Evolutionary conservation across 2,888 invertebrate species (phyloP), one percentile per base, ranked within the genome.

Genomic region (Argynnis bischoffii): DNA sequence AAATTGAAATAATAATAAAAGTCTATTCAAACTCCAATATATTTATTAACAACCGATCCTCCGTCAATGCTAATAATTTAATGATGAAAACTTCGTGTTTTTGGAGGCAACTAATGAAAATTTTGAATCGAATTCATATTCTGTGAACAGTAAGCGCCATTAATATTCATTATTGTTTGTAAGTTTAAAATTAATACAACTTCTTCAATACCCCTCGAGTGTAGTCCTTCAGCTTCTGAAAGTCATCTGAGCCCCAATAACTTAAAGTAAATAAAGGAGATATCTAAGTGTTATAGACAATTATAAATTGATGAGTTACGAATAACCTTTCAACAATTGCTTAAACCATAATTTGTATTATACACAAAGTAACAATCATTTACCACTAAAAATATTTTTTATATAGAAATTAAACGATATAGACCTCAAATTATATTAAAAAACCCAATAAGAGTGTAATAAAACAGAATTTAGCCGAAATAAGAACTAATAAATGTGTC

Each of bases 111-210:
- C 8, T 61, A 57, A 57, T 55, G 54, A 54, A 57, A 67, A 59
- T 41, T 60, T 60, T 16, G 54, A 46, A n/a, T 6, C 3, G 54
- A 69, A 69, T 60, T 79, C 66, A 77, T 80, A 79, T 79, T 79
- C 72, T 69, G 69, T 75, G 71, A 76, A 75, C 73, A 76, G 72
- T 74, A 76, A 78, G 77, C 72, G 76, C 74, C 74, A 83, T 84
- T 83, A 82, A 81, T 83, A 83, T 83, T 83, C 77, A 85, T 84
- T 81, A 84, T 81, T 83, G 78, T 81, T 81, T 79, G 80, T 78
- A 77, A 85, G 76, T 82, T 63, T 79, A 74, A 83, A 81, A 82
- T 83, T 78, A 81, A 81, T 81, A 79, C 75, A 85, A 81, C 73
- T 82, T 81, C 76, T 78, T 80, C 73, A 76, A 79, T 78, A 77